A percentile compares a stretch with the other conserved stretches of the same genome.
Conservation (phyloP, 2,113 vertebrate genomes). For the Lynx canadensis region DNA sequence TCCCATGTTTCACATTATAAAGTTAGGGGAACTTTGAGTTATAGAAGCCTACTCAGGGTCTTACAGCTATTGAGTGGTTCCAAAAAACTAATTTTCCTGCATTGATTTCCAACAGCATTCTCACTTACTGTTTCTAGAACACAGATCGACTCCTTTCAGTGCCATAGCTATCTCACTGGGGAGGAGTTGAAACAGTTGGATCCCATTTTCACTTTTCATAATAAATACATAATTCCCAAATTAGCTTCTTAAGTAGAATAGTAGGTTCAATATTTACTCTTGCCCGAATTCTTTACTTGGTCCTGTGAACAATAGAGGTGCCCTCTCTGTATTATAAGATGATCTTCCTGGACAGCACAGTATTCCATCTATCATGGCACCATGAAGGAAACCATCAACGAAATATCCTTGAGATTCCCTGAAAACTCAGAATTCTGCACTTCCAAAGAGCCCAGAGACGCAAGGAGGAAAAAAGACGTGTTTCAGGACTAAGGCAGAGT, state of each 20-base stretch:
- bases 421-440: not conserved
- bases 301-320: not conserved
- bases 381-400: not conserved
- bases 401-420: not conserved
- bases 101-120: not conserved
- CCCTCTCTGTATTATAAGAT: not conserved
- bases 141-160: not conserved
- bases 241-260: conserved; percentile 11
- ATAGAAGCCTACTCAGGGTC: not conserved
- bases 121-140: not conserved
- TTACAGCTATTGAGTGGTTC: not conserved
- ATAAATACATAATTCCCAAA: not conserved
- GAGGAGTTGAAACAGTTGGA: not conserved
- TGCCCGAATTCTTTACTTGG: not conserved
- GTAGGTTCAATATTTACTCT: not conserved
- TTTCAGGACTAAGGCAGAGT: not conserved
- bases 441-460: not conserved
- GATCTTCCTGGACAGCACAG: not conserved
- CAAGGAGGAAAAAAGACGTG: not conserved
- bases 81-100: not conserved
- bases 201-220: not conserved
- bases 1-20: not conserved
- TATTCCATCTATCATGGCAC: not conserved
- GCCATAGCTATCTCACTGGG: not conserved
- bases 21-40: not conserved